Percentiles rank a stretch among this genome's conserved stretches.
Conservation (phyloP, 2,888 invertebrate species). For the Proisotoma minuta region DNA sequence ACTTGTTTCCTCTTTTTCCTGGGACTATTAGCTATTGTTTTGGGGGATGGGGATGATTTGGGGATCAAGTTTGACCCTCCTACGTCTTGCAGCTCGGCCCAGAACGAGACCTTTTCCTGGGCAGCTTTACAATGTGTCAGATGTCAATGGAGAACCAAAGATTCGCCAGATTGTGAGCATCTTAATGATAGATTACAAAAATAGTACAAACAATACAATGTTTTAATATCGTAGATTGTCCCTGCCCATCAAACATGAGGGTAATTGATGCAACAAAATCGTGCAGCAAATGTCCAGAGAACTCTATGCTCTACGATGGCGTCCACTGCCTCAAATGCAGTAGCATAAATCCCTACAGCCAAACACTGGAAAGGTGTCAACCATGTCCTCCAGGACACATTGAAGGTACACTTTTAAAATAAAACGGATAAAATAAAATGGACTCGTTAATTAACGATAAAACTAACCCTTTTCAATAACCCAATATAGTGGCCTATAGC, state of each 20-base stretch:
- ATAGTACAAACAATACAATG: conserved; percentile 11
- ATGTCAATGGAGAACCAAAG: conserved; percentile 32
- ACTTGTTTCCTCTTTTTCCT: too few species aligned
- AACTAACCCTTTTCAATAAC: not conserved
- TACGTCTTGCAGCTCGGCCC: conserved; percentile 6
- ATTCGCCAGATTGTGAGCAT: conserved; percentile 20
- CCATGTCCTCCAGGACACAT: conserved; percentile 39
- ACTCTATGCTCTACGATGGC: conserved; percentile 27
- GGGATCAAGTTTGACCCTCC: conserved; percentile 25
- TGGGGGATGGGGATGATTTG: conserved; percentile 12
- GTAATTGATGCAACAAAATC: conserved; percentile 12
- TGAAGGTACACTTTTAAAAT: conserved; percentile 23
- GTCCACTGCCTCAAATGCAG: conserved; percentile 34
- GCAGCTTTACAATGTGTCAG: conserved; percentile 32
- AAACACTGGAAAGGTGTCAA: conserved; percentile 28
- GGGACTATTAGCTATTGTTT: too few species aligned
- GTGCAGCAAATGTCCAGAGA: conserved; percentile 30
- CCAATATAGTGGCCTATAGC: conserved; percentile 21
- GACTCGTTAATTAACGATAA: not conserved
- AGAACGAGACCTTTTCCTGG: conserved; percentile 37
- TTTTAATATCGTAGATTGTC: conserved; percentile 22
- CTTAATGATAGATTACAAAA: not conserved
- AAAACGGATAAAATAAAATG: not conserved
- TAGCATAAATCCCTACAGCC: conserved; percentile 24
- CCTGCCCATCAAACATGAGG: conserved; percentile 24